A percentile compares a stretch with the other conserved stretches of the same genome.
Conservation (phyloP, 2,113 vertebrate genomes). For the Fulmarus glacialis region DNA sequence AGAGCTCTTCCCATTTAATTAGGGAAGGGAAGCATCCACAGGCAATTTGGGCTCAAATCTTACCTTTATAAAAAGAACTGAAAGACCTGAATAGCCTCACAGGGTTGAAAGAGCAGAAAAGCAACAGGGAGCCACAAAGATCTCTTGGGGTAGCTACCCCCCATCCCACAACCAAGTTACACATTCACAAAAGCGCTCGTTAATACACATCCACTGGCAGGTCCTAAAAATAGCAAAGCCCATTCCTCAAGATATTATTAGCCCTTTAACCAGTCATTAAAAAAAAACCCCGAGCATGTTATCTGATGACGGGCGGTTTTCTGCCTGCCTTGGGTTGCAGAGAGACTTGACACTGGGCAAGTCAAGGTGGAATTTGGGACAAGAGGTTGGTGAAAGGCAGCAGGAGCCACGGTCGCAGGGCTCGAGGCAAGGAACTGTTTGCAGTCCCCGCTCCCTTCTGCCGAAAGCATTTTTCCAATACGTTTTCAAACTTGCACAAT, state of each 20-base stretch:
- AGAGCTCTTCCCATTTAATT: background rate
- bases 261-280: background rate
- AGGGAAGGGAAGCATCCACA: background rate
- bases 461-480: background rate
- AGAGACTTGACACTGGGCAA: background rate
- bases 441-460: background rate
- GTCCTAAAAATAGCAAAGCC: background rate
- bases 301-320: background rate
- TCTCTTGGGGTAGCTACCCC: background rate
- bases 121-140: accelerated
- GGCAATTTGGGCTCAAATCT: background rate
- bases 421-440: background rate
- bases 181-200: accelerated
- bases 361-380: background rate
- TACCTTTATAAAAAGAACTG: background rate
- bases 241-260: background rate
- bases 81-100: background rate
- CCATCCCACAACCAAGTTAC: background rate
- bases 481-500: background rate
- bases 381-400: background rate
- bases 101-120: background rate
- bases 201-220: background rate
- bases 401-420: background rate
- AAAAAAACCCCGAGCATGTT: background rate
- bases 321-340: background rate